phyloP scores from a whole-genome alignment of 2,797 vertebrate genomes.

The Thripadectes ignobilis region DNA sequence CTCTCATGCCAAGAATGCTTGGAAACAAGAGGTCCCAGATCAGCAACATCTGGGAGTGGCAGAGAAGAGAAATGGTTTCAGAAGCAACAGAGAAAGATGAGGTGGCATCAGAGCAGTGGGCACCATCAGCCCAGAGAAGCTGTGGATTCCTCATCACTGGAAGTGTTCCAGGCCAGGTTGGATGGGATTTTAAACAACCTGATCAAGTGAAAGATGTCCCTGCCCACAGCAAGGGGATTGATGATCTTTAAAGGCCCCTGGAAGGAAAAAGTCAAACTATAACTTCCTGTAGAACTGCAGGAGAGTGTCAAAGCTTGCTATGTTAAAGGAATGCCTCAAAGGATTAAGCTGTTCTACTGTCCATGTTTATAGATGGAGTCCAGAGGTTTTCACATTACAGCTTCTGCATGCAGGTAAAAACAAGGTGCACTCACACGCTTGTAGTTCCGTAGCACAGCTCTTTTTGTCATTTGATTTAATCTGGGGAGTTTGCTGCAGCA shows the following conservation, averaged over 20 bases:
- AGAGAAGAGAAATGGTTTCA: neutral
- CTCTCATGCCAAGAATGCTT: neutral
- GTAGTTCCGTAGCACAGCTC: accelerated
- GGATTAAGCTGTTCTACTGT: neutral
- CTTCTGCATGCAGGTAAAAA: neutral
- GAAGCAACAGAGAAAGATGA: neutral
- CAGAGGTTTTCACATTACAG: neutral
- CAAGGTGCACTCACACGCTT: neutral
- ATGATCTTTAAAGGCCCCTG: neutral
- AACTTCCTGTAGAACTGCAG: neutral
- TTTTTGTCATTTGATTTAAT: neutral
- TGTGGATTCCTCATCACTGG: too few relatives aligned
- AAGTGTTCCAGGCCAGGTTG: neutral
- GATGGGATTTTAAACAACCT: neutral
- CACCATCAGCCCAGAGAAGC: neutral
- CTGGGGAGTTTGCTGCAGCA: neutral
- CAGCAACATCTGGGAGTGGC: neutral
- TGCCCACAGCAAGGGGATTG: neutral
- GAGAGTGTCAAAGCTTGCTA: neutral
- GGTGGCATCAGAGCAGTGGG: neutral
- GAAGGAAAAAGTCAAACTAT: neutral
- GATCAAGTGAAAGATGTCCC: neutral
- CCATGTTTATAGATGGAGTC: neutral
- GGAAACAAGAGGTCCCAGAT: neutral
- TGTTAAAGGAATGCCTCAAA: neutral